A percentile compares a stretch with the other conserved stretches of the same genome.
Evolutionary conservation across 2,113 vertebrate genomes (phyloP).

Genomic region (Callionymus lyra): DNA sequence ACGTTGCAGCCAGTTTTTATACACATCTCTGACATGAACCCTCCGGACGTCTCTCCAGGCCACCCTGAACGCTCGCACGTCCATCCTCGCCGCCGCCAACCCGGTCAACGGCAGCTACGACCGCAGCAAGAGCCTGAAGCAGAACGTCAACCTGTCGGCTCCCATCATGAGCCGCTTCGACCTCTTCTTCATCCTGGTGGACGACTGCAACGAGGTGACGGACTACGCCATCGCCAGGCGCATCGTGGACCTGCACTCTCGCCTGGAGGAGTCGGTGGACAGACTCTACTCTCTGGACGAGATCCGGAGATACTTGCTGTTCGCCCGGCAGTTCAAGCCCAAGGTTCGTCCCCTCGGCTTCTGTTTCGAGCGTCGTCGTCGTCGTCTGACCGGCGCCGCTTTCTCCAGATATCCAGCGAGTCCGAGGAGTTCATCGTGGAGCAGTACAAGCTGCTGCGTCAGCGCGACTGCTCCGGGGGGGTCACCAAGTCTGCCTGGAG

Average conservation of each 20-base stretch:
- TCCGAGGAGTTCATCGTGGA: slow-evolving; percentile 98
- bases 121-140: slow-evolving; percentile 93
- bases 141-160: slow-evolving; percentile 89
- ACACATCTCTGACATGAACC: no score
- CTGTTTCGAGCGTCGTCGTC: not conserved
- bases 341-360: slow-evolving; percentile 72
- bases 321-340: slow-evolving; percentile 95
- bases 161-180: slow-evolving; percentile 98
- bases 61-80: slow-evolving; percentile 95
- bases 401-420: slow-evolving; percentile 84
- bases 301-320: slow-evolving; percentile 91
- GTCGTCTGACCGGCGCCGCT: not conserved
- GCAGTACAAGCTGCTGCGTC: slow-evolving; percentile 92
- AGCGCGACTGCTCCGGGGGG: slow-evolving; percentile 83
- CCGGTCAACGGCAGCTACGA: slow-evolving; percentile 88
- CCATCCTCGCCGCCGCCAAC: slow-evolving; percentile 96
- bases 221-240: slow-evolving; percentile 96
- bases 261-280: slow-evolving; percentile 86
- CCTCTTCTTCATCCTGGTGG: slow-evolving; percentile 98
- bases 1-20: no score
- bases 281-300: slow-evolving; percentile 91
- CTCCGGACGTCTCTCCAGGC: slow-evolving; percentile 72
- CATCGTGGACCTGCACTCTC: slow-evolving; percentile 92
- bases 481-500: slow-evolving; percentile 86
- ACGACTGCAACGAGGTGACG: slow-evolving; percentile 96